Conservation (phyloP, 64 coral and sea anemone genomes). For the Platygyra sinensis region DNA sequence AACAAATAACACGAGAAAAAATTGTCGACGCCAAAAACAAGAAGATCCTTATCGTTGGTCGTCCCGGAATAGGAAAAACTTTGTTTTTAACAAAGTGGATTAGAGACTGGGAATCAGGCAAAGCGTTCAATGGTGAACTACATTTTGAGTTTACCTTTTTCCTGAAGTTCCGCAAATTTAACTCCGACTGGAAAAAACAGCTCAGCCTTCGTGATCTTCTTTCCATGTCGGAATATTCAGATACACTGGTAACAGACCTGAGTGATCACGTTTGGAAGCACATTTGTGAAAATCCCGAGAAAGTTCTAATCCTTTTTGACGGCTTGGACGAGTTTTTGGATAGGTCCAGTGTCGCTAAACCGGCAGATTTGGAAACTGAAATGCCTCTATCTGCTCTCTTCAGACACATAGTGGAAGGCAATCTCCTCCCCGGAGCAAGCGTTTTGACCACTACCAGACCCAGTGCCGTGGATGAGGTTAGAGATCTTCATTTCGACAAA, state of each 20-base stretch:
- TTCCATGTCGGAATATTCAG: not conserved
- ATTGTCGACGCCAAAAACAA: not conserved
- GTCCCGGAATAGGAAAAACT: constrained; percentile 63
- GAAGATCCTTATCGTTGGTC: constrained; percentile 49
- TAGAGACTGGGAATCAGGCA: constrained; percentile 18
- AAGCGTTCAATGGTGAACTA: not conserved
- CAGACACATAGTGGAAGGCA: not conserved
- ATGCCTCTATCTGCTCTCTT: constrained; percentile 30
- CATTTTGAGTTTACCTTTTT: constrained; percentile 43
- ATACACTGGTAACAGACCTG: not conserved
- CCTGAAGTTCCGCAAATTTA: constrained; percentile 14
- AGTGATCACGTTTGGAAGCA: constrained; percentile 46
- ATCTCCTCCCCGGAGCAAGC: constrained; percentile 25
- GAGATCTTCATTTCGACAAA: constrained; percentile 26
- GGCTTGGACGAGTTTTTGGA: constrained; percentile 57
- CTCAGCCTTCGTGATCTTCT: constrained; percentile 40
- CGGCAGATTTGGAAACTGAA: too few species aligned
- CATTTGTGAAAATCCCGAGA: constrained; percentile 16
- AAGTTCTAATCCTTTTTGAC: constrained; percentile 58
- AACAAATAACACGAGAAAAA: not conserved
- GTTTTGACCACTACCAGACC: constrained; percentile 64
- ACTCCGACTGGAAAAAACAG: not conserved
- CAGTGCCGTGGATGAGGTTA: constrained; percentile 4
- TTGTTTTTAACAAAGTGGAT: constrained; percentile 41
- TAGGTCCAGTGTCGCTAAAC: too few species aligned